Conservation (phyloP, 2,888 invertebrate species). For the Lepidochrysops patricia region DNA sequence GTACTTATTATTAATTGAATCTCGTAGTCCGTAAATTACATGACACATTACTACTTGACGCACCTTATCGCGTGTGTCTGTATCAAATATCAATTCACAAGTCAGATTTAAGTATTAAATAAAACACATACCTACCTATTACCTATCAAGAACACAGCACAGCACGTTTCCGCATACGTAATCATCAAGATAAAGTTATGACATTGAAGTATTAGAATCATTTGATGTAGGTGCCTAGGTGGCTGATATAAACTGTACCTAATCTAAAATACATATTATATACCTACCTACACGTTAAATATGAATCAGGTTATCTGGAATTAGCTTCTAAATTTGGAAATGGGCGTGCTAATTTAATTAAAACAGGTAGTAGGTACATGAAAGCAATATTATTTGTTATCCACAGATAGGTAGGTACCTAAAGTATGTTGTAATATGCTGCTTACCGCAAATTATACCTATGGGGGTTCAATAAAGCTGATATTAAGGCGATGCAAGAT, state of each 20-base stretch:
- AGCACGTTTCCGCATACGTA: constrained; percentile 57
- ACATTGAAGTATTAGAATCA: constrained; percentile 44
- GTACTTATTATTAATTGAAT: background rate
- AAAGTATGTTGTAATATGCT: too few relatives aligned
- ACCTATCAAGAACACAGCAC: constrained; percentile 13
- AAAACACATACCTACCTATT: too few relatives aligned
- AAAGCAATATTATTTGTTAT: too few relatives aligned
- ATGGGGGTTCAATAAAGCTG: background rate
- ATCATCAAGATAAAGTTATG: constrained; percentile 51
- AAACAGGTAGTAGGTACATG: background rate
- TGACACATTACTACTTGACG: background rate
- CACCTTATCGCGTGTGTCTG: constrained; percentile 4
- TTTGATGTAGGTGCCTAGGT: background rate
- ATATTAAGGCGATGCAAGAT: constrained; percentile 19
- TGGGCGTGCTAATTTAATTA: background rate
- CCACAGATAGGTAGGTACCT: too few relatives aligned
- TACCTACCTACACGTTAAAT: background rate
- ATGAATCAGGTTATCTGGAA: background rate
- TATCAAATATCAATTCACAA: constrained; percentile 5
- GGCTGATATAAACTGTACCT: background rate
- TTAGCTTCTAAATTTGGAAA: background rate
- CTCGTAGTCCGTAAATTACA: background rate
- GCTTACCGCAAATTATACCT: too few relatives aligned
- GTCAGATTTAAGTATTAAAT: constrained; percentile 10
- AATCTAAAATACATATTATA: too few relatives aligned